Evolutionary conservation across 2,113 vertebrate genomes (phyloP).

Genomic region (Rallus limicola): DNA sequence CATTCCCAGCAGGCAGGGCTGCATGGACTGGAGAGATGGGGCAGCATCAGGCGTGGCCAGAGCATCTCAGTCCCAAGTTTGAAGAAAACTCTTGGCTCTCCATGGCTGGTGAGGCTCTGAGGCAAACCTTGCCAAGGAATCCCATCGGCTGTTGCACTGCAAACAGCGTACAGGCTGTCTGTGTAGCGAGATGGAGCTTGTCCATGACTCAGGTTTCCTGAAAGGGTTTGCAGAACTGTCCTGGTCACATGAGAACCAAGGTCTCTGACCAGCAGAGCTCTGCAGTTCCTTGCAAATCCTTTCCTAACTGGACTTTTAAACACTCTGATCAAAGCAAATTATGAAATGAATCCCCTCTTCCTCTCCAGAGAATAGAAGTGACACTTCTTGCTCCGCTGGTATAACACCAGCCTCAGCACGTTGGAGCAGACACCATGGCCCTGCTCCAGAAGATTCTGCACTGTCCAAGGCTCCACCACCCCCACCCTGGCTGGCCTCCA

Average conservation of each 20-base stretch:
- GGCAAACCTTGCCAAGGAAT: background rate
- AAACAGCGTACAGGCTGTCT: rapidly evolving
- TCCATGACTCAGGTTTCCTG: background rate
- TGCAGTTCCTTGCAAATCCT: background rate
- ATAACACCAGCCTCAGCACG: rapidly evolving
- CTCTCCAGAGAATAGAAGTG: background rate
- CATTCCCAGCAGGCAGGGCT: background rate
- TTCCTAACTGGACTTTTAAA: background rate
- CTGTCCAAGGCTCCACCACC: rapidly evolving
- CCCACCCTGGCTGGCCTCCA: rapidly evolving
- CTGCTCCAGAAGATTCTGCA: background rate
- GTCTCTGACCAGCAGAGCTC: rapidly evolving
- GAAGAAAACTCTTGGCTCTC: background rate
- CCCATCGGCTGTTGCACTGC: background rate
- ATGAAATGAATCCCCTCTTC: background rate
- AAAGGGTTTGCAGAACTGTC: background rate
- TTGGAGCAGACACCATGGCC: background rate
- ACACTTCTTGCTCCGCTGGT: rapidly evolving
- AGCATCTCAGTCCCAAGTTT: background rate
- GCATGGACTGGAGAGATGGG: background rate
- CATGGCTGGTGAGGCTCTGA: too few relatives aligned
- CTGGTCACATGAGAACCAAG: background rate
- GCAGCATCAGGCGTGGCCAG: background rate
- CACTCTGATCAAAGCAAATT: background rate
- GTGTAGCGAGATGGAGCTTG: background rate